Percentiles rank a stretch among this genome's conserved stretches.
These are phyloP conservation scores for Amblyteles armatorius DNA, from an alignment of 2,888 invertebrate genomes.

Conservation along the genomic window DNA sequence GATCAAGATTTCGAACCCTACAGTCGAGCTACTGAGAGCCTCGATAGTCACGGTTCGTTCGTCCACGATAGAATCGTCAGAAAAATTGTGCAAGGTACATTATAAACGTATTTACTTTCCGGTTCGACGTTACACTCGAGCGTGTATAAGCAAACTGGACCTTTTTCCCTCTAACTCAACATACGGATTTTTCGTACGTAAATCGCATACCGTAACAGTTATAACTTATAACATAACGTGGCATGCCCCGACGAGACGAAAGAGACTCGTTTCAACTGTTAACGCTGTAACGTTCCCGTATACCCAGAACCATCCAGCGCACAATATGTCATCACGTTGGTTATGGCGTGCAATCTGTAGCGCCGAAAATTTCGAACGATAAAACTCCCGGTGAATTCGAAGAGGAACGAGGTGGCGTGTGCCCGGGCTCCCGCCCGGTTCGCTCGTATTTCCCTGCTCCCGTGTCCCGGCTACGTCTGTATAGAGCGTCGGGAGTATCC, in stretches of 20 bases:
- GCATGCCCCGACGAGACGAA: background rate
- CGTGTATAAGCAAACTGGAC: background rate
- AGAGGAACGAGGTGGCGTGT: slow-evolving; percentile 24
- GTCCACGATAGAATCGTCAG: slow-evolving; percentile 7
- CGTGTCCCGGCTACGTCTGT: slow-evolving; percentile 19
- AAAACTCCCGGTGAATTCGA: slow-evolving; percentile 49
- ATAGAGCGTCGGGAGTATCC: slow-evolving; percentile 10
- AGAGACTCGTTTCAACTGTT: slow-evolving; percentile 41
- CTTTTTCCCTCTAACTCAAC: background rate
- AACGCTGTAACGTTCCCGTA: slow-evolving; percentile 25
- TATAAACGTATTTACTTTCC: slow-evolving; percentile 6
- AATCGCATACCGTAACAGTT: background rate
- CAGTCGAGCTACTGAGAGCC: background rate
- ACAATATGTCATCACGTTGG: slow-evolving; percentile 57
- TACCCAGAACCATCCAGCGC: slow-evolving; percentile 16
- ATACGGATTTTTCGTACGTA: no score
- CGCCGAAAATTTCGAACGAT: slow-evolving; percentile 56
- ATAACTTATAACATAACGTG: background rate
- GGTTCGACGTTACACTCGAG: background rate
- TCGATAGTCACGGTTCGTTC: slow-evolving; percentile 4
- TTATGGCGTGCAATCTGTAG: slow-evolving; percentile 54
- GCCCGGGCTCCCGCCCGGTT: background rate
- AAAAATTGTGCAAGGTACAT: slow-evolving; percentile 3
- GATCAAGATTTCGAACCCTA: slow-evolving; percentile 3
- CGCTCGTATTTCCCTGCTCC: slow-evolving; percentile 26